Base-by-base conservation (phyloP, 1,140 invertebrate species). In the Brachionus rotundiformis region DNA sequence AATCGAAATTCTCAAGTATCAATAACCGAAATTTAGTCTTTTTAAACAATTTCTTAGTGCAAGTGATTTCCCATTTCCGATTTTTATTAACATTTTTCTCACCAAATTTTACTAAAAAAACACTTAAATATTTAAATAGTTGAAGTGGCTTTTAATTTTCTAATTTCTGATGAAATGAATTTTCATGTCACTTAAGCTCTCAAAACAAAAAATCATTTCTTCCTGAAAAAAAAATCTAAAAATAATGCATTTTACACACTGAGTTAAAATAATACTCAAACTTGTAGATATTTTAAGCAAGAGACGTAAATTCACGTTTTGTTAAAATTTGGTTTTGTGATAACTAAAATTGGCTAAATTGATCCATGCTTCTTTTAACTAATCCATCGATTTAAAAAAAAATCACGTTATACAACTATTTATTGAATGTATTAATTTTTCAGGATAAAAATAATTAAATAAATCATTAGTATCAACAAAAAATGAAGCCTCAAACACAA, bases 1-100 rank as follows among this genome's bases (percentile, higher is more conserved):
- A 54, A 54, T 8, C 47, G 29, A 63, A 63, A 63, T 63, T 68
- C 31, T 68, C 63, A 33, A 68, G 63, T 68, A 68, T 68, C 63
- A 68, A 68, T 39, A 68, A 16, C n/a, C 13, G 29, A 68, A 68
- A 19, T 36, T 36, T 36, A 33, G 33, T 11, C 25, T 33, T 36
- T 8, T 36, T 16, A 39, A 68, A 36, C 63, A 68, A 31, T 68
- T 68, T 36, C 33, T 36, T 68, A n/a, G 13, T 33, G 19, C 29
- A 68, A 68, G 63, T 68, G 63, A 33, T 68, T 68, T 68, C n/a
- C 33, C 1, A 33, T 68, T 68, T 36, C 63, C 31, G 6, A n/a
- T 68, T 36, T 68, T 68, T 68, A 36, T 16, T 33, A 16, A 23
- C 13, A 33, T 68, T 19, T 36, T 33, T 33, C 8, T 68, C 16